Evolutionary conservation across 2,888 invertebrate species (phyloP), one percentile per base, ranked within the genome.

Genomic region (Conomelus anceps): DNA sequence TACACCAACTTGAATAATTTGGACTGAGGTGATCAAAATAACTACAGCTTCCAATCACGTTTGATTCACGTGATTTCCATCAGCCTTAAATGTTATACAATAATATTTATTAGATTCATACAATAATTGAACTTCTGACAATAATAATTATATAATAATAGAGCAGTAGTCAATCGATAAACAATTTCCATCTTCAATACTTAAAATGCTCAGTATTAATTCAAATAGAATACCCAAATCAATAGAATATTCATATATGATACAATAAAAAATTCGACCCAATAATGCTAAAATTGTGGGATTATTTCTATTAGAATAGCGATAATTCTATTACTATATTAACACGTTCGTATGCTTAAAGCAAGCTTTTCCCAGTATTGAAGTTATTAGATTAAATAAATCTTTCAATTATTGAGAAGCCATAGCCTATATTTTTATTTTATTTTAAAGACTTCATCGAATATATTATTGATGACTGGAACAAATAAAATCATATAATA

Each of bases 1-100:
- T 23, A 89, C 89, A 88, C 89, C 88, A 85, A 88, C 88, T 22
- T 89, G 88, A 63, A 88, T 22, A 22, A n/a, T n/a, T n/a, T n/a
- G n/a, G n/a, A 26, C 26, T n/a, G 22, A 85, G 22, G 20, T 85
- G 1, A 85, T 85, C 17, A 41, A 41, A 41, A n/a, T 7, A 63
- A 63, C n/a, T 63, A n/a, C n/a, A n/a, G 20, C 3, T n/a, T 63
- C 13, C 1, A 63, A n/a, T n/a, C 1, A 63, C n/a, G 1, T 63
- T 63, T n/a, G n/a, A 63, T 63, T 7, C n/a, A 63, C 7, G n/a
- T 63, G 1, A n/a, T 7, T n/a, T 63, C 6, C n/a, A 63, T n/a
- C n/a, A 63, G 20, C 63, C 63, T 34, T 63, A n/a, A 63, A 63
- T 63, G n/a, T n/a, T 63, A 63, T 63, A 63, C 34, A 34, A 34